Percentiles rank a stretch among this genome's conserved stretches.
Evolutionary conservation across 1,140 invertebrate species (phyloP).

Genomic region (Brachionus angularis): DNA sequence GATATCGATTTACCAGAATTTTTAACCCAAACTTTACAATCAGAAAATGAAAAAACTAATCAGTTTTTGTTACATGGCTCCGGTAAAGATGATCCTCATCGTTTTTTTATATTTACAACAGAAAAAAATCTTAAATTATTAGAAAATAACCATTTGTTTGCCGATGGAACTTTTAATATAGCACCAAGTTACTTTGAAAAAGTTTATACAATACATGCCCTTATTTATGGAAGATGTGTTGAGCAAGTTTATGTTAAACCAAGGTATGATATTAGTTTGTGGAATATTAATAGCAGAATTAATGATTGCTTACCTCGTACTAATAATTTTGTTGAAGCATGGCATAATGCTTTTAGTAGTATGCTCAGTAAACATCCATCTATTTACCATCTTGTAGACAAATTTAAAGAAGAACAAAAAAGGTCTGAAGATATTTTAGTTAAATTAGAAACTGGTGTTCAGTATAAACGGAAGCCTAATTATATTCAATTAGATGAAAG

Average conservation of each 20-base stretch:
- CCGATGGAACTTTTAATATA: background rate
- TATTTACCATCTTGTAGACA: background rate
- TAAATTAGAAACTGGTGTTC: background rate
- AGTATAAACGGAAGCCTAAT: background rate
- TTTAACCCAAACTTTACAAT: background rate
- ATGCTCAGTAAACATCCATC: constrained; percentile 2
- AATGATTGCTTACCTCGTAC: background rate
- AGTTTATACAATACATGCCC: constrained; percentile 1
- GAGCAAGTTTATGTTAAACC: background rate
- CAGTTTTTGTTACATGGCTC: background rate
- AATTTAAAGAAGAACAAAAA: background rate
- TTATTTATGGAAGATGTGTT: constrained; percentile 1
- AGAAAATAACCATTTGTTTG: background rate
- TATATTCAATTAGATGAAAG: background rate
- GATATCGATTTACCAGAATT: background rate
- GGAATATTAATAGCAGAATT: background rate
- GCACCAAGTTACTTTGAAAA: constrained; percentile 1
- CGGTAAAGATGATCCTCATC: background rate
- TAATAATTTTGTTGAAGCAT: constrained; percentile 2
- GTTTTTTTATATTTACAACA: background rate
- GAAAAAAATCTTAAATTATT: background rate
- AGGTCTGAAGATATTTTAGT: background rate
- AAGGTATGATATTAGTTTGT: background rate
- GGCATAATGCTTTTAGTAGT: constrained; percentile 3
- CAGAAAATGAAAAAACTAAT: background rate